A percentile compares a stretch with the other conserved stretches of the same genome.
Conservation (phyloP, 2,113 vertebrate species). For the Rhinichthys klamathensis region DNA sequence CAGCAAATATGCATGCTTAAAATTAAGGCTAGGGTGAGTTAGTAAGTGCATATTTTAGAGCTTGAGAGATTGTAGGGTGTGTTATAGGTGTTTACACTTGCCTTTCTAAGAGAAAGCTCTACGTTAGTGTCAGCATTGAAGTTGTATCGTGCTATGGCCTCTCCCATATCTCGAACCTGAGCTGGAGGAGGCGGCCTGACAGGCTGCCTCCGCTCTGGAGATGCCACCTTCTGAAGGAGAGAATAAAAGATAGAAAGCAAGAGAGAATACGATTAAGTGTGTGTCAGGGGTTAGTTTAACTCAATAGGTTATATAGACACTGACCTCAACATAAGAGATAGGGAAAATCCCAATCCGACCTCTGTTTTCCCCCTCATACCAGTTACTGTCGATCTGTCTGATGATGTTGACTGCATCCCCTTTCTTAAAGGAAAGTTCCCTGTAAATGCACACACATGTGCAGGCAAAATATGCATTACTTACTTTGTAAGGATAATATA, state of each 20-base stretch:
- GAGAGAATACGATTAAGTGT: neutral
- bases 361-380: conserved; percentile 95
- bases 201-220: conserved; percentile 90
- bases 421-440: conserved; percentile 97
- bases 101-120: conserved; percentile 96
- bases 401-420: conserved; percentile 95
- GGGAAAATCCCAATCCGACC: conserved; percentile 95
- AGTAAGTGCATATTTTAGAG: neutral
- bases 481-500: neutral
- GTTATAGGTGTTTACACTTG: conserved; percentile 56
- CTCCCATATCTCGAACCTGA: conserved; percentile 91
- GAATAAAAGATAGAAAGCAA: neutral
- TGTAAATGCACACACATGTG: conserved; percentile 72
- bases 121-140: conserved; percentile 97
- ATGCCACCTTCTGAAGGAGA: conserved; percentile 81
- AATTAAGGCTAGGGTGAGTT: neutral
- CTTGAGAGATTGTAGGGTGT: neutral
- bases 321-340: conserved; percentile 94
- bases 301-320: neutral
- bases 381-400: conserved; percentile 98
- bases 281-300: neutral
- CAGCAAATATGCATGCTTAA: conserved; percentile 26
- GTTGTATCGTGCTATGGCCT: conserved; percentile 93
- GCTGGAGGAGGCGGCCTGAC: conserved; percentile 92
- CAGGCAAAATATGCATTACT: neutral